Conservation (phyloP, 2,113 vertebrate genomes). For the Archocentrus centrarchus region DNA sequence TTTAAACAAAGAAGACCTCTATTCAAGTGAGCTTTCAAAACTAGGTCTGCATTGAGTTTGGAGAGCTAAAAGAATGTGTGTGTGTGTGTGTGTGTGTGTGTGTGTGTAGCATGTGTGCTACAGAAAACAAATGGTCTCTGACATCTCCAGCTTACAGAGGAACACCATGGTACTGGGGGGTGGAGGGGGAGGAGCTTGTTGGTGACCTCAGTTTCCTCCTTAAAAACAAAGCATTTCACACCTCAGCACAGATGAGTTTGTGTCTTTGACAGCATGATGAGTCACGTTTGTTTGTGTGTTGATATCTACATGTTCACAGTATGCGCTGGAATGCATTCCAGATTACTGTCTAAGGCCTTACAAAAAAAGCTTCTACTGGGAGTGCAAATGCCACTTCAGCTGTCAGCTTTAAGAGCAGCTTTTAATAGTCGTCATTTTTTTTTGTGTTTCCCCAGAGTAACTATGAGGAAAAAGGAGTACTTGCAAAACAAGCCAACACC, state of each 20-base stretch:
- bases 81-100: neutral
- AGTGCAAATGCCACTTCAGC: neutral
- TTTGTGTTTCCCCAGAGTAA: neutral
- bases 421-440: neutral
- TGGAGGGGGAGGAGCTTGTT: neutral
- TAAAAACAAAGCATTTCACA: neutral
- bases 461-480: neutral
- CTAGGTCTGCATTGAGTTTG: conserved; percentile 65
- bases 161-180: conserved; percentile 72
- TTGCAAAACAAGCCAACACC: neutral
- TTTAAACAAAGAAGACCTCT: conserved; percentile 76
- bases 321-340: neutral
- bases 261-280: neutral
- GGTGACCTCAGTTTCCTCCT: conserved; percentile 35
- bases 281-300: neutral
- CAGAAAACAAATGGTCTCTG: conserved; percentile 57
- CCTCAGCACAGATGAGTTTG: neutral
- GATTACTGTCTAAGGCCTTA: neutral
- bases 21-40: conserved; percentile 64
- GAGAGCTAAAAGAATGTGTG: conserved; percentile 41
- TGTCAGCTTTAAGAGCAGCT: neutral
- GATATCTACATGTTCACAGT: neutral
- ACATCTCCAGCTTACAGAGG: conserved; percentile 61
- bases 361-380: accelerated
- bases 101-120: conserved; percentile 23